Evolutionary conservation across 2,797 vertebrate species (phyloP), one percentile per base, ranked within the genome.

Genomic region (Girardinus metallicus): DNA sequence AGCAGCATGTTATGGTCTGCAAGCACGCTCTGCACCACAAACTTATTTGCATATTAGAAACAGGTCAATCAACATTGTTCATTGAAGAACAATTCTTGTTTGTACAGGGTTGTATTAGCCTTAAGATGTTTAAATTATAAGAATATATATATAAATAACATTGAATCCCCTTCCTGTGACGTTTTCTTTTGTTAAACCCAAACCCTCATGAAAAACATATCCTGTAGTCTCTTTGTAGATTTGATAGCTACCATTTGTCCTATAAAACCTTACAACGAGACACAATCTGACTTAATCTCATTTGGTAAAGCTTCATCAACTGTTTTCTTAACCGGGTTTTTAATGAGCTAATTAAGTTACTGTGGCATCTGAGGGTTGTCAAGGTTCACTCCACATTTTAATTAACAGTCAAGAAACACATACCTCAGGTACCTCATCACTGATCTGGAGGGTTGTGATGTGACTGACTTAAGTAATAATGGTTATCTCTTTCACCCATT

Each of bases 381-480:
- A 90, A 86, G 87, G 81, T 85, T 90, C 81, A 82, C 55, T 46
- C 55, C 71, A 74, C 78, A 85, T 90, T 92, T 89, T 87, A 89
- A 93, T 87, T 90, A 91, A 83, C 81, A 92, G 78, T 85, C 74
- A 83, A 71, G 74, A 85, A 88, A 84, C 76, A 74, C 66, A 74
- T 2, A 34, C 41, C 79, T 83, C 73, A 73, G 80, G 87, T 83
- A 83, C 81, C 80, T 78, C 44, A 82, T 89, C 86, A 86, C 36
- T 81, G 81, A 88, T 84, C 79, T 83, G 83, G 55, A 43, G 62
- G 77, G 16, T 39, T 85, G 74, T 44, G 55, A 78, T 84, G 80
- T 89, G 83, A 70, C 75, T 87, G 85, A 92, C 76, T 81, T 77
- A 84, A 76, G 64, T 29, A 72, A 68, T 60, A 13, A 36, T 82